Evolutionary conservation across 1,140 invertebrate genomes (phyloP).

Genomic region (Plutomurus gul): DNA sequence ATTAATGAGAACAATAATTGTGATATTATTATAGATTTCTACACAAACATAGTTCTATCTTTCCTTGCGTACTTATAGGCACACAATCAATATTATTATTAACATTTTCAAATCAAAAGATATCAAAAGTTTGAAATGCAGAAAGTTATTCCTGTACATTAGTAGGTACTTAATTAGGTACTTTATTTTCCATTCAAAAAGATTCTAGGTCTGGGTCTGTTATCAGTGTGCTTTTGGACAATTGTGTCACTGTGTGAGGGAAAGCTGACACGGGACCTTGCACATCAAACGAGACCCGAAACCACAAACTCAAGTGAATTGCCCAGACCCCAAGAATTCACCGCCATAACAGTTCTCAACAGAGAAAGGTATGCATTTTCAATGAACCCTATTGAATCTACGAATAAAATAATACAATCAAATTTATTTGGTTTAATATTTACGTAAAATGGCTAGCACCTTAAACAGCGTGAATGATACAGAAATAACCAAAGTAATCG

Average conservation of each 20-base stretch:
- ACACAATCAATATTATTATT: not conserved
- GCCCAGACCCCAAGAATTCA: too few species aligned
- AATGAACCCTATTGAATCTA: too few species aligned
- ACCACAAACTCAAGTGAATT: too few species aligned
- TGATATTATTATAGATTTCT: too few species aligned
- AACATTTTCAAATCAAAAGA: too few species aligned
- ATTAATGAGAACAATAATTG: not conserved
- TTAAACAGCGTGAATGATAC: not conserved
- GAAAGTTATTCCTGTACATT: not conserved
- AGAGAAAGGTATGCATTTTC: too few species aligned
- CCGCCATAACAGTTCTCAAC: not conserved
- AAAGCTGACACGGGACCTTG: not conserved
- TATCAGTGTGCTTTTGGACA: constrained; percentile 27
- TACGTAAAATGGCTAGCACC: not conserved
- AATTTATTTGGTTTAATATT: not conserved
- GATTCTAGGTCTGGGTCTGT: constrained; percentile 1
- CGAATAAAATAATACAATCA: too few species aligned
- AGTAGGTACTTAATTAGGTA: not conserved
- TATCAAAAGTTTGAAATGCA: not conserved
- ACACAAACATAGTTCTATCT: too few species aligned
- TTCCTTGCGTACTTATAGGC: not conserved
- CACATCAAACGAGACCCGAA: not conserved
- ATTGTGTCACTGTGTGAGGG: not conserved
- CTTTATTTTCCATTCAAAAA: not conserved
- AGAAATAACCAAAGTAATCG: not conserved